Percentiles rank a stretch among this genome's conserved stretches.
phyloP scores from a whole-genome alignment of 2,797 vertebrate genomes.

The Myotis findleyi region DNA sequence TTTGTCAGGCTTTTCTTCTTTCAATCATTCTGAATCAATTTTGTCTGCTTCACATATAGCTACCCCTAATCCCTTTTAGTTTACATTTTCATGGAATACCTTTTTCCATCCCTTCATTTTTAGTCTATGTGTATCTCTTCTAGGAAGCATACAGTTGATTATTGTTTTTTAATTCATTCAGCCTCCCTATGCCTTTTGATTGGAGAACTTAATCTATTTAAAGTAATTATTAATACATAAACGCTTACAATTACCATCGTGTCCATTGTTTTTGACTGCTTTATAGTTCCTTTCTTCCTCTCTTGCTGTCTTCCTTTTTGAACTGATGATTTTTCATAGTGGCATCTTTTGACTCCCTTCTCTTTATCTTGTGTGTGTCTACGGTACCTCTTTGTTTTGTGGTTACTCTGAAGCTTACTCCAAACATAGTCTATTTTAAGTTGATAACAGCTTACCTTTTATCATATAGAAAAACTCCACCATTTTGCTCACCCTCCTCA shows the following conservation, averaged over 20 bases:
- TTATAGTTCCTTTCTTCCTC: background rate
- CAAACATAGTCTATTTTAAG: background rate
- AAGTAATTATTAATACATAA: background rate
- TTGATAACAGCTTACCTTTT: background rate
- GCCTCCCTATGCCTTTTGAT: background rate
- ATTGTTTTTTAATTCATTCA: background rate
- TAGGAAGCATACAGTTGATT: background rate
- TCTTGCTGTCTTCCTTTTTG: background rate
- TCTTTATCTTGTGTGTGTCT: background rate
- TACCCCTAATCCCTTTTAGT: background rate
- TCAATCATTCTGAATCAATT: background rate
- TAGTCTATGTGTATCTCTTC: background rate
- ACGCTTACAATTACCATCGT: background rate
- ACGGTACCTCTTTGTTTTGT: background rate
- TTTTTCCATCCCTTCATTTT: background rate
- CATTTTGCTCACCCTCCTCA: background rate
- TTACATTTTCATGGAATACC: background rate
- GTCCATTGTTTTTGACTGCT: background rate
- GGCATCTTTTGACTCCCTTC: background rate
- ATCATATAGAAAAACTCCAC: background rate
- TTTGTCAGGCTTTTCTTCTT: background rate
- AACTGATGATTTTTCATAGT: background rate
- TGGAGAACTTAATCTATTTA: background rate
- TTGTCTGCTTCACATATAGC: background rate
- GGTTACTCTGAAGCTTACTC: background rate